These are phyloP conservation scores for Agapornis canus DNA, from an alignment of 2,797 vertebrate genomes.

Conservation along the genomic window DNA sequence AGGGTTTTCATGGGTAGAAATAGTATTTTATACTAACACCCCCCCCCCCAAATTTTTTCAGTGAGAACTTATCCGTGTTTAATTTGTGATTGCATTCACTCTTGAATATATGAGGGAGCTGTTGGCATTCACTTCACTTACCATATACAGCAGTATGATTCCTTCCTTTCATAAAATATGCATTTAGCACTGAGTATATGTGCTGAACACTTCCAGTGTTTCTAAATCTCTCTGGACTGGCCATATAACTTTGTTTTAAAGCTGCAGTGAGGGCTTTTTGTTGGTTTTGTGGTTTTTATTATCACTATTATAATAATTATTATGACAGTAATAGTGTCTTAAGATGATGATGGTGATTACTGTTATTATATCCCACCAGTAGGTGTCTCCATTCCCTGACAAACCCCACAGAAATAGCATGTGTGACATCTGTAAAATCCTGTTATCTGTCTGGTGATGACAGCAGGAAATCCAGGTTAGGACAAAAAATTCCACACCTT, in stretches of 20 bases:
- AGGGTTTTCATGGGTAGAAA: neutral
- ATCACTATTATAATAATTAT: neutral
- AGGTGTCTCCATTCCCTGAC: conserved; percentile 51
- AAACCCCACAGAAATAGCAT: neutral
- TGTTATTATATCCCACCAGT: neutral
- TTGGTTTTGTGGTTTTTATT: neutral
- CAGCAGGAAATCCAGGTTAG: neutral
- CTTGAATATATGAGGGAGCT: neutral
- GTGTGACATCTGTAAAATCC: neutral
- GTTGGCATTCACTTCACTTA: neutral
- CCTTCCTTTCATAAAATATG: neutral
- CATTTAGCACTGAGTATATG: neutral
- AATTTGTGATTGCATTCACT: neutral
- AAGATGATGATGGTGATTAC: neutral
- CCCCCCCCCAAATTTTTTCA: neutral
- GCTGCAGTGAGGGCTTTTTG: neutral
- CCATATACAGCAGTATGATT: neutral
- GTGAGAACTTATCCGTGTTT: neutral
- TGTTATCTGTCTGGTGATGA: neutral
- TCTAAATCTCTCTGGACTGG: neutral
- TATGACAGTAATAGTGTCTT: neutral
- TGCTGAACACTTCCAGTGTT: neutral
- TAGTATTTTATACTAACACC: neutral
- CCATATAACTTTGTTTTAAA: neutral
- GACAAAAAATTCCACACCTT: neutral